Conservation (phyloP, 92 coral and sea anemone genomes). For the Blastomussa wellsi region DNA sequence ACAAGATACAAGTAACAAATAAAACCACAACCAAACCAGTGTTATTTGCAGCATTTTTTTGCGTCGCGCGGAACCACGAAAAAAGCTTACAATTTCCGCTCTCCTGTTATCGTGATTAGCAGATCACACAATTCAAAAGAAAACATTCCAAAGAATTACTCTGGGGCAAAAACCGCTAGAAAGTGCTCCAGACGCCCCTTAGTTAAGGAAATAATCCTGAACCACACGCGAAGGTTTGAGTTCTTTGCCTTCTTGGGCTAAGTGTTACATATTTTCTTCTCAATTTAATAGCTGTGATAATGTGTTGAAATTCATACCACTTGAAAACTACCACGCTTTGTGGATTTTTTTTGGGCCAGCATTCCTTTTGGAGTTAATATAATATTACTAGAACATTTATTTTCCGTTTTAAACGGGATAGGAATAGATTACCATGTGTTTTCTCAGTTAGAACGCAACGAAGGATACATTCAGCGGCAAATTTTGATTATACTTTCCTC, state of each 20-base stretch:
- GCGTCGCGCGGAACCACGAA: background rate
- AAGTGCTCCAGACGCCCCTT: slow-evolving; percentile 1
- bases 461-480: background rate
- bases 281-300: background rate
- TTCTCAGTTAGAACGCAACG: slow-evolving; percentile 5
- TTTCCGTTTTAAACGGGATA: background rate
- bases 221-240: slow-evolving; percentile 27
- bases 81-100: slow-evolving; percentile 14
- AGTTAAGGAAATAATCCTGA: slow-evolving; percentile 10
- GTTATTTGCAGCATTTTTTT: slow-evolving; percentile 13
- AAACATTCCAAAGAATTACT: slow-evolving; percentile 1
- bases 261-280: background rate
- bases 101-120: slow-evolving; percentile 12
- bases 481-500: background rate
- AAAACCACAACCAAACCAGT: background rate
- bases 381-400: background rate
- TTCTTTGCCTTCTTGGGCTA: slow-evolving; percentile 3
- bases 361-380: background rate
- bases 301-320: background rate
- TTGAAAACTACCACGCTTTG: background rate
- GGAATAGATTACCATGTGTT: background rate
- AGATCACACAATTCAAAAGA: slow-evolving; percentile 1
- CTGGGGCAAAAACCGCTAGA: slow-evolving; percentile 5
- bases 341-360: background rate
- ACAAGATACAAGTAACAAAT: background rate